Base-by-base conservation (phyloP, 2,888 invertebrate genomes). In the Agelastica alni region DNA sequence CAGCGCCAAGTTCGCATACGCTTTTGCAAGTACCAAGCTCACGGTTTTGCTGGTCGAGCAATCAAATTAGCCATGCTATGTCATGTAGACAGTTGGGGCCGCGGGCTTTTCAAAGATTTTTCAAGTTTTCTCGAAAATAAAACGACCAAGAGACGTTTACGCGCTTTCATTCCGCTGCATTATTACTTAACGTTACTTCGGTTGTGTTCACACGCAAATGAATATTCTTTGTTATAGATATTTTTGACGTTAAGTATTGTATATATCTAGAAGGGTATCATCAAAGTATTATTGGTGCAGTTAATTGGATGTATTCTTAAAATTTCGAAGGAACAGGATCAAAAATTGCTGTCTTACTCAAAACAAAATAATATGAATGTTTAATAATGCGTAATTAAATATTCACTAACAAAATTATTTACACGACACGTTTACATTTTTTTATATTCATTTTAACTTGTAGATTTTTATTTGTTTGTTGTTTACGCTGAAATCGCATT, bases 31-130 rank as follows among this genome's bases (percentile, higher is more conserved):
- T 7, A 39, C 13, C 39, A 17, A 41, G 20, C 9, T 13, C 6
- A 39, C 39, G 16, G 57, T 52, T 53, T 32, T 42, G 44, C 53
- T 60, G 62, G 58, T 12, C 53, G 46, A 57, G 22, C 59, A 47
- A 39, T 56, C 60, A 59, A 61, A 63, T 63, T 61, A 61, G 56
- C 56, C 60, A 61, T 59, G 59, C 58, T 59, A 59, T 58, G 61
- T 58, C 61, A 55, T 63, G 61, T 63, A 61, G 61, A 59, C 59
- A 44, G 61, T 58, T 59, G 44, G 18, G 34, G 53, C 63, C 61
- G 45, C 45, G 37, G 59, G 59, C 56, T 48, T 49, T 52, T 34
- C 52, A 36, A 52, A 49, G 44, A 59, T 59, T 60, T 59, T 60
- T 62, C 53, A 57, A 51, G 47, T 60, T 58, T 59, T 45, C 59